A percentile compares a stretch with the other conserved stretches of the same genome.
These are phyloP conservation scores for Aplysina aerophoba DNA, from an alignment of 37 sponge, comb jelly and placozoan genomes.

Conservation along the genomic window DNA sequence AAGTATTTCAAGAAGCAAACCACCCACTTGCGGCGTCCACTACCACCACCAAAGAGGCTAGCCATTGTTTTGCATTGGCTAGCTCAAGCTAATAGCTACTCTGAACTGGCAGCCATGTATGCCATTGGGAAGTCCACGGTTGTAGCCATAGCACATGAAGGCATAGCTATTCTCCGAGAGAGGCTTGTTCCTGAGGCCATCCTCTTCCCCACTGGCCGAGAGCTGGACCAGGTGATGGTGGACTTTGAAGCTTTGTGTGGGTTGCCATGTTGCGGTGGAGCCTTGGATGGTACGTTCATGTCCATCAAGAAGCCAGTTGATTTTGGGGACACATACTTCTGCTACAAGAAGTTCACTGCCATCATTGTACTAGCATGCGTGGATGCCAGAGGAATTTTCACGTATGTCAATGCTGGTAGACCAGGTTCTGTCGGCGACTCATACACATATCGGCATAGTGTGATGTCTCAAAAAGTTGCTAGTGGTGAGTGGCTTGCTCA, in stretches of 20 bases:
- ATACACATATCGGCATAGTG: not conserved
- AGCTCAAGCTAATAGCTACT: not conserved
- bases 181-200: constrained; percentile 6
- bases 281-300: constrained; percentile 34
- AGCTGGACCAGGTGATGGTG: not conserved
- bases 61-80: constrained; percentile 34
- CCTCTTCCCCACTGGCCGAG: not conserved
- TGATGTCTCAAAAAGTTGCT: not conserved
- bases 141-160: constrained; percentile 7
- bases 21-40: not conserved
- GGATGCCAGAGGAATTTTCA: constrained; percentile 29
- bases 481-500: not conserved
- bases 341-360: constrained; percentile 21
- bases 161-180: not conserved
- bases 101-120: not conserved
- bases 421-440: constrained; percentile 32
- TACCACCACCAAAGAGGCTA: not conserved
- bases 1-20: constrained; percentile 7
- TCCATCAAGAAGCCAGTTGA: constrained; percentile 7
- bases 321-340: constrained; percentile 22
- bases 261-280: constrained; percentile 17
- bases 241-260: constrained; percentile 19
- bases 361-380: constrained; percentile 30
- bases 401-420: constrained; percentile 29
- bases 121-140: constrained; percentile 16